Percentiles rank a stretch among this genome's conserved stretches.
phyloP scores from a whole-genome alignment of 2,797 vertebrate genomes.

The Sebastes ruberrimus region DNA sequence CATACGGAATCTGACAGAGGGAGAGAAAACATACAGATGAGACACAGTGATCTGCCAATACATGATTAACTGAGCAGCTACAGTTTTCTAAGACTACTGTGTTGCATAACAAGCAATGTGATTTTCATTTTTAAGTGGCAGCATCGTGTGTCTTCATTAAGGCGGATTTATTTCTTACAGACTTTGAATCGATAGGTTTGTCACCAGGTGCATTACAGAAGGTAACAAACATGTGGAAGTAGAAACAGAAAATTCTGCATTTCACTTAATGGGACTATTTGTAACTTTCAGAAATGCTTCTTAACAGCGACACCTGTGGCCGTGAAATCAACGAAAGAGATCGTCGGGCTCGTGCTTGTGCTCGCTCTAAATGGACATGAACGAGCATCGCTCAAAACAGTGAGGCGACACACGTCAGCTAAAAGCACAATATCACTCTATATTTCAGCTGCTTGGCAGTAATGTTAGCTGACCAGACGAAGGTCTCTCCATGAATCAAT shows the following conservation, averaged over 20 bases:
- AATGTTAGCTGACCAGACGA: too few relatives aligned
- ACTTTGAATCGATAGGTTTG: neutral
- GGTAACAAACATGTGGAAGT: neutral
- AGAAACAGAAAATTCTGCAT: neutral
- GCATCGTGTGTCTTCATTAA: conserved; percentile 8
- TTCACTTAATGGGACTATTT: neutral
- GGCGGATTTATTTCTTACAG: neutral
- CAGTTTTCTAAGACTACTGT: neutral
- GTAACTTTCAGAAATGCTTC: too few relatives aligned
- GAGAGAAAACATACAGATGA: neutral
- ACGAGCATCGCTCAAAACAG: too few relatives aligned
- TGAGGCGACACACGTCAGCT: too few relatives aligned
- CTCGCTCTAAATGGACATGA: too few relatives aligned
- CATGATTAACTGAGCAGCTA: neutral
- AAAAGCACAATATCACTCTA: too few relatives aligned
- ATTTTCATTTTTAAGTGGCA: neutral
- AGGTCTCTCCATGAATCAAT: too few relatives aligned
- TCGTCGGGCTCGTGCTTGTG: too few relatives aligned
- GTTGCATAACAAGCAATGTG: neutral
- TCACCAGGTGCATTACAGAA: neutral
- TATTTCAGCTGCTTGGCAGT: too few relatives aligned
- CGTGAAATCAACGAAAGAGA: too few relatives aligned
- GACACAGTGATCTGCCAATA: neutral
- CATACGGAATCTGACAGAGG: conserved; percentile 89
- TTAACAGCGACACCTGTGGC: too few relatives aligned